phyloP scores from a whole-genome alignment of 2,888 invertebrate species.

The Andrena fulva region DNA sequence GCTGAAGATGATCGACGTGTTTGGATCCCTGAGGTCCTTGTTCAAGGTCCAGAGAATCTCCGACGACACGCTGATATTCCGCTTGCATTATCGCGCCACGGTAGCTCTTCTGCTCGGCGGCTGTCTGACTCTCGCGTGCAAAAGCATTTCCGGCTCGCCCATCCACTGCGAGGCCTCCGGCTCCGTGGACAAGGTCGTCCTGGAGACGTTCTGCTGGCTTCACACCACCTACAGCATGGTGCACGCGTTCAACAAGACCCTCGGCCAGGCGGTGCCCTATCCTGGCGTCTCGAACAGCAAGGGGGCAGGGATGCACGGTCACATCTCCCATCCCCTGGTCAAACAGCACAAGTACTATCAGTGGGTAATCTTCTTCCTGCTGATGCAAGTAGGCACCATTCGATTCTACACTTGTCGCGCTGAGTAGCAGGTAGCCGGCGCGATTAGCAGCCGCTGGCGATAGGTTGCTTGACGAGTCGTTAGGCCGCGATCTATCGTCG shows the following conservation, averaged over 20 bases:
- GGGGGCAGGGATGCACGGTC: slow-evolving; percentile 86
- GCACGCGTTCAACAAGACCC: slow-evolving; percentile 88
- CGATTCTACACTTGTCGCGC: background rate
- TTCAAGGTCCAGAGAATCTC: slow-evolving; percentile 82
- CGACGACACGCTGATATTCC: slow-evolving; percentile 85
- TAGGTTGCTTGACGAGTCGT: background rate
- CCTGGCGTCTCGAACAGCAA: slow-evolving; percentile 90
- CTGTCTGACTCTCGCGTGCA: slow-evolving; percentile 86
- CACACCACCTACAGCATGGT: slow-evolving; percentile 96
- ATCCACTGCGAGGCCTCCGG: slow-evolving; percentile 85
- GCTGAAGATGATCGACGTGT: slow-evolving; percentile 84
- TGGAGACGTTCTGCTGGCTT: slow-evolving; percentile 97
- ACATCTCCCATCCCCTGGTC: slow-evolving; percentile 84
- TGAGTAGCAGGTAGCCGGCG: no score
- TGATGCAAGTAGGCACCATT: slow-evolving; percentile 85
- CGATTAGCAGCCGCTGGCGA: background rate
- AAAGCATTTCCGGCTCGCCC: slow-evolving; percentile 83
- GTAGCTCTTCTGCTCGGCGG: slow-evolving; percentile 86
- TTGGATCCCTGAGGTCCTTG: slow-evolving; percentile 82
- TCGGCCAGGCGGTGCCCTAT: slow-evolving; percentile 89
- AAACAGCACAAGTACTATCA: slow-evolving; percentile 87
- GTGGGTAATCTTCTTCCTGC: slow-evolving; percentile 87
- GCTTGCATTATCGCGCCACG: slow-evolving; percentile 86
- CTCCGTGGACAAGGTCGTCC: slow-evolving; percentile 89
- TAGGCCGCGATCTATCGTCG: no score